Evolutionary conservation across 2,888 invertebrate genomes (phyloP), one percentile per base, ranked within the genome.

Genomic region (Steinernema scapterisci): DNA sequence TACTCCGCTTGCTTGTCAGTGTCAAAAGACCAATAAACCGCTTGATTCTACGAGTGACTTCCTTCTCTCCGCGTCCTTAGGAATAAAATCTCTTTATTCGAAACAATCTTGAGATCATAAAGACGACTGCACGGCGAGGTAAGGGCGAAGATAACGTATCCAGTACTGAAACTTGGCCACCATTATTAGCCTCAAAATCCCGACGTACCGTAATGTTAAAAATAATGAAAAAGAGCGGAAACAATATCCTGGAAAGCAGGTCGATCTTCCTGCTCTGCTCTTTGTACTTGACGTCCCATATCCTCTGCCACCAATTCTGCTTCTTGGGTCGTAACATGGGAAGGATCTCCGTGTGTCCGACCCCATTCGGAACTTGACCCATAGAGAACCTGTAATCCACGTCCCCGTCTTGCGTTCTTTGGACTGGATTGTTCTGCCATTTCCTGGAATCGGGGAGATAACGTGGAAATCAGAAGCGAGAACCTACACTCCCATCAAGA

Each of bases 211-310:
- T 82, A 72, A 85, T 70, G 71, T 84, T 84, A 76, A 84, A 84
- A 23, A 85, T 73, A 21, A 84, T 75, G 78, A 85, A 84, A 71
- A 79, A 79, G 9, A 80, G 70, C 7, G 84, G 84, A 74, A 84
- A 84, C 56, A 82, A 63, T 25, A 84, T 77, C n/a, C 84, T 76
- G 9, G 82, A 80, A 25, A 85, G 76, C 72, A 84, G 70, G 70
- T 84, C 84, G 45, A 84, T 84, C 25, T 81, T 75, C 72, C 80
- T 71, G 7, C 81, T 79, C 63, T 84, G 77, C 63, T 84, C 83
- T 9, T 77, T 73, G 71, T 85, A 81, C 48, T 77, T 76, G 9
- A 80, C 77, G 19, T 73, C 70, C 80, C 80, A 81, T 70, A 83
- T 23, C 13, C 71, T 70, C 25, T 21, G 21, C 80, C 81, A 80